These are phyloP conservation scores for Drosophila paranaensis DNA, from an alignment of 2,888 invertebrate genomes.

Conservation along the genomic window DNA sequence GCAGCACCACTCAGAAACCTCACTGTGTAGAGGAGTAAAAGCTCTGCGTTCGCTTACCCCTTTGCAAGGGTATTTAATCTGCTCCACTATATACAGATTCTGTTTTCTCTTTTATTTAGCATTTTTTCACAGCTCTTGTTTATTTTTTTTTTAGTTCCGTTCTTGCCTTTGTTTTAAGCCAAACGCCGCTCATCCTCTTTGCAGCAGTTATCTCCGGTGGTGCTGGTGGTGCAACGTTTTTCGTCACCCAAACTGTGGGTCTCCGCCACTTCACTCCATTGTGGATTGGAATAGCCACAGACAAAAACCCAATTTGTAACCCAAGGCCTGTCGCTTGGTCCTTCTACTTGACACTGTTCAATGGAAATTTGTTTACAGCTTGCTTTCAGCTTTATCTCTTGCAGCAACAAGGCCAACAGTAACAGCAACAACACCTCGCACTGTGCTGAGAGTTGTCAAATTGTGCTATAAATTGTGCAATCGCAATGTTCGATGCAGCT, in stretches of 20 bases:
- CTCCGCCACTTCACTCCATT: constrained; percentile 1
- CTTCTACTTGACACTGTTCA: constrained; percentile 1
- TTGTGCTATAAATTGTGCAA: constrained; percentile 63
- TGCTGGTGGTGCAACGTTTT: constrained; percentile 26
- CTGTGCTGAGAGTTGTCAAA: constrained; percentile 54
- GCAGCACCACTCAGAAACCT: too few species aligned
- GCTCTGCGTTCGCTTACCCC: background rate
- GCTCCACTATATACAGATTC: background rate
- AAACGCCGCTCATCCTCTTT: constrained; percentile 29
- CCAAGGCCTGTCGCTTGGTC: constrained; percentile 10
- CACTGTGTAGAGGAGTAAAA: background rate
- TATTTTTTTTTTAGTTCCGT: constrained; percentile 29
- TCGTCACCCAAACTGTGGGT: constrained; percentile 36
- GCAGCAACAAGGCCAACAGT: background rate
- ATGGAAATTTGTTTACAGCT: constrained; percentile 66
- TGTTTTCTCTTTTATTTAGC: background rate
- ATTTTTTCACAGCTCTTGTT: constrained; percentile 17
- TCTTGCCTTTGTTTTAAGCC: constrained; percentile 52
- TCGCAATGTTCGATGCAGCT: constrained; percentile 41
- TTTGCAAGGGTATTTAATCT: background rate
- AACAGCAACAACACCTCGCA: constrained; percentile 10
- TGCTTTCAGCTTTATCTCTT: constrained; percentile 30
- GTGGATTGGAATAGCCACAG: constrained; percentile 7
- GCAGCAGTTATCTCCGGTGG: constrained; percentile 10
- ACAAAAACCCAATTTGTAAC: constrained; percentile 14